Evolutionary conservation across 1,140 invertebrate species (phyloP).

Genomic region (Neodiprion virginianus): DNA sequence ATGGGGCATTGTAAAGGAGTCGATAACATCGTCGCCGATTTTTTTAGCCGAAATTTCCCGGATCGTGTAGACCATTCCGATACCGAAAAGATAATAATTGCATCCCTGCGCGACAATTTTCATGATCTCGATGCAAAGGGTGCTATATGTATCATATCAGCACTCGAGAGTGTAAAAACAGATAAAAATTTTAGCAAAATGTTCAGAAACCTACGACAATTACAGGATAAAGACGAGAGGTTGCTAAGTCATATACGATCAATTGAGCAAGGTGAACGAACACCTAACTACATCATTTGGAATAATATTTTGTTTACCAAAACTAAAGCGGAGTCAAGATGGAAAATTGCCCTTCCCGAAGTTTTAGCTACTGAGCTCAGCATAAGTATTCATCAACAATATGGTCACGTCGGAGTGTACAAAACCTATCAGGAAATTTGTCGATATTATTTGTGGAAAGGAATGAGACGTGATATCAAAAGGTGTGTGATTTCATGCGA

Average conservation of each 20-base stretch:
- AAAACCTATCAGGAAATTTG: constrained; percentile 10
- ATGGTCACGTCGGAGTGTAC: constrained; percentile 14
- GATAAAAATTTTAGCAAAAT: neutral
- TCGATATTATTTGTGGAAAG: constrained; percentile 11
- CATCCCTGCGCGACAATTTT: neutral
- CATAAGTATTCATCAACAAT: neutral
- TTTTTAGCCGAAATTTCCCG: neutral
- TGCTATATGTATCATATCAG: neutral
- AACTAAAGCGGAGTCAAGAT: neutral
- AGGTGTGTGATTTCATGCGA: constrained; percentile 4
- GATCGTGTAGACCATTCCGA: neutral
- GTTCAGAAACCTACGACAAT: neutral
- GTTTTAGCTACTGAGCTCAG: neutral
- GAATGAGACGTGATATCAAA: constrained; percentile 11
- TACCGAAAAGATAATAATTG: neutral
- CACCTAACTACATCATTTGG: neutral
- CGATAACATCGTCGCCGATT: neutral
- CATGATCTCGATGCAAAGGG: neutral
- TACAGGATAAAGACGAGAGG: neutral
- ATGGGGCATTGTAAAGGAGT: neutral
- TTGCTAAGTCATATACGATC: neutral
- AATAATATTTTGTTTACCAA: neutral
- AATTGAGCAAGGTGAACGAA: neutral
- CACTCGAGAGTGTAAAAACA: neutral
- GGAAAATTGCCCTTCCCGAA: neutral